Base-by-base conservation (phyloP, 2,797 vertebrate species). In the Pogonophryne albipinna region DNA sequence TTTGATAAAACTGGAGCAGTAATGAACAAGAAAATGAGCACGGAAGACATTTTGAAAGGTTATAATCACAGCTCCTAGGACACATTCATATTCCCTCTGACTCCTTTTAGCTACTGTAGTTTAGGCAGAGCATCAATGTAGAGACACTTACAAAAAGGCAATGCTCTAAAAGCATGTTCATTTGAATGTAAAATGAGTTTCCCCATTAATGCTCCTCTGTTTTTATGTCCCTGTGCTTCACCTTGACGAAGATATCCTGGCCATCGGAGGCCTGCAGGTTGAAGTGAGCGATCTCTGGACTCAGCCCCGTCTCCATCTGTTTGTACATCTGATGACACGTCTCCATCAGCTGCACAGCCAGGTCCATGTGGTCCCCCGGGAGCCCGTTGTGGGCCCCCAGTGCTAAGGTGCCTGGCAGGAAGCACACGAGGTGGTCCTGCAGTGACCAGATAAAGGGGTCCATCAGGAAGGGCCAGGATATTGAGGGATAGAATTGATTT, bases 361-460 rank as follows among this genome's bases (percentile, higher is more conserved):
- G 81, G n/a, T 96, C 94, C 98, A 99, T 97, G 85, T 99, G 98
- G 67, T 97, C 96, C 1, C 88, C 91, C 0, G 96, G 94, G 63
- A 99, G 92, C 4, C 97, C 97, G 0, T 97, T 96, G 87, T 99
- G 97, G 67, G 93, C 96, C 4, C 98, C 98, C 31, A 99, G 89
- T 0, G 98, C 98, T 88, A 99, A 88, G 0, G 97, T 98, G 8
- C 98, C 98, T 0, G 98, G 98, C 87, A 99, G 93, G 89, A 99
- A 99, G 90, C 98, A 99, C 76, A 99, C 98, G 83, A 99, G 91
- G 92, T 99, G 98, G 94, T 99, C 98, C 98, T 99, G 92, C 1
- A 56, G 23, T 20, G 45, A 50, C 3, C 55, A 59, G 45, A 20
- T 42, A 60, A 15, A 27, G 50, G 42, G 31, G 62, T 10, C n/a